A percentile compares a stretch with the other conserved stretches of the same genome.
Conservation (phyloP, 2,113 vertebrate species). For the crab-eating macaque (Macaca fascicularis) region DNA sequence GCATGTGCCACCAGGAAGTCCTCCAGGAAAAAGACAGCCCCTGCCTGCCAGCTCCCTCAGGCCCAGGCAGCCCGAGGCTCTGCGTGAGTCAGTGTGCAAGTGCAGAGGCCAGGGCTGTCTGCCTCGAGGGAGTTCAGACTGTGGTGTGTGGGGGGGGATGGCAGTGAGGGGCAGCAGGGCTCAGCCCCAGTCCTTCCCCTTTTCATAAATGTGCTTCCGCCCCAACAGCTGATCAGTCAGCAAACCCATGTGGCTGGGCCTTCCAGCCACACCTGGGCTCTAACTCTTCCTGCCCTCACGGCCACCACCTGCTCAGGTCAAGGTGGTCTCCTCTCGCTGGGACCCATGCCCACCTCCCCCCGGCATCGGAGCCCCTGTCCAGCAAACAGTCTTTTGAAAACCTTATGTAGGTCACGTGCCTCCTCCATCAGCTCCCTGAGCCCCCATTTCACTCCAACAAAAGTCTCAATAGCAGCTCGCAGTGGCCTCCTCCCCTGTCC, state of each 20-base stretch:
- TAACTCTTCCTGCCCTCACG: accelerated
- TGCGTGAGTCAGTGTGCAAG: not conserved
- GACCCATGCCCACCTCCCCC: not conserved
- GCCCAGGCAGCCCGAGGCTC: not conserved
- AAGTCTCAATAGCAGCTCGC: not conserved
- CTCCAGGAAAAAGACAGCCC: accelerated
- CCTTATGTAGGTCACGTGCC: not conserved
- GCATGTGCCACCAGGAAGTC: not conserved
- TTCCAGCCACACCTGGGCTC: not conserved
- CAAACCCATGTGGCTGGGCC: not conserved
- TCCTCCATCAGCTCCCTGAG: no score
- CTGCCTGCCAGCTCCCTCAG: not conserved
- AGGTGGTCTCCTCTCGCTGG: not conserved
- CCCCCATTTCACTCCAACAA: not conserved
- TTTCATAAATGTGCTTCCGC: accelerated
- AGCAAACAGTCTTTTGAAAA: not conserved
- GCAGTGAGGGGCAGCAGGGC: not conserved
- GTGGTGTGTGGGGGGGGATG: accelerated
- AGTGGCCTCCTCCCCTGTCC: no score
- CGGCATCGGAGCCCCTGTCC: accelerated
- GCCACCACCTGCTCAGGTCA: no score
- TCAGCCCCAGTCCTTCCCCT: not conserved
- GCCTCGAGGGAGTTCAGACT: accelerated
- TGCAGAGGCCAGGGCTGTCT: not conserved
- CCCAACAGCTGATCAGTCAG: accelerated